These are phyloP conservation scores for Calephelis perditalis DNA, from an alignment of 2,888 invertebrate species.

Conservation along the genomic window DNA sequence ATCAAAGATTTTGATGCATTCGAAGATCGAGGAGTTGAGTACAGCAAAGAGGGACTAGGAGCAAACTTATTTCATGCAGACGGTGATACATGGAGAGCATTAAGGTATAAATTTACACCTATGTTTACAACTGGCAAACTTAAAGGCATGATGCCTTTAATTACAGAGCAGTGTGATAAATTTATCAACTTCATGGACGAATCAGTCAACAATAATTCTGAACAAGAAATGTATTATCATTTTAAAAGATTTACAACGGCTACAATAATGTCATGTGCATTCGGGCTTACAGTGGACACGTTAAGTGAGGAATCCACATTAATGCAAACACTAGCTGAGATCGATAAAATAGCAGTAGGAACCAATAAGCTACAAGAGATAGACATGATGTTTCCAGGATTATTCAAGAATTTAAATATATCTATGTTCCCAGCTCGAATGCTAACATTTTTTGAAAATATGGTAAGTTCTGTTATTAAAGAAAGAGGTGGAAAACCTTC, in stretches of 20 bases:
- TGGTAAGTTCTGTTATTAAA: slow-evolving; percentile 6
- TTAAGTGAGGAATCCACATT: slow-evolving; percentile 10
- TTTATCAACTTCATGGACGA: background rate
- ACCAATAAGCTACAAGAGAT: background rate
- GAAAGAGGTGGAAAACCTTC: slow-evolving; percentile 33
- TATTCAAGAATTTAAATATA: background rate
- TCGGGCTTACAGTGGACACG: slow-evolving; percentile 40
- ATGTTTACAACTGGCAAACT: too few species aligned
- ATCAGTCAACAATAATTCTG: slow-evolving; percentile 23
- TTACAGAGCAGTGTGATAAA: too few species aligned
- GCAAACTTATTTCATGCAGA: too few species aligned
- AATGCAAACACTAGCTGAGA: slow-evolving; percentile 1
- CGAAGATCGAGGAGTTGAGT: slow-evolving; percentile 43
- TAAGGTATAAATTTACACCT: too few species aligned
- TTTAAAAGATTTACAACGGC: slow-evolving; percentile 31
- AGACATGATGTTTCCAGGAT: slow-evolving; percentile 10
- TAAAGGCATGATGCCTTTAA: too few species aligned
- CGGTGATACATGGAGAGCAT: too few species aligned
- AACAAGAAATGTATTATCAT: too few species aligned
- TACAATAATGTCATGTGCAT: slow-evolving; percentile 37
- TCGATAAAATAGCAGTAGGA: slow-evolving; percentile 1
- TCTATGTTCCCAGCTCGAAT: background rate
- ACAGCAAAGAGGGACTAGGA: slow-evolving; percentile 28
- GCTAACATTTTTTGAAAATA: slow-evolving; percentile 3
- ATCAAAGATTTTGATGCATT: slow-evolving; percentile 32